Evolutionary conservation across 1,140 invertebrate genomes (phyloP), one percentile per base, ranked within the genome.

Genomic region (Apis dorsata): DNA sequence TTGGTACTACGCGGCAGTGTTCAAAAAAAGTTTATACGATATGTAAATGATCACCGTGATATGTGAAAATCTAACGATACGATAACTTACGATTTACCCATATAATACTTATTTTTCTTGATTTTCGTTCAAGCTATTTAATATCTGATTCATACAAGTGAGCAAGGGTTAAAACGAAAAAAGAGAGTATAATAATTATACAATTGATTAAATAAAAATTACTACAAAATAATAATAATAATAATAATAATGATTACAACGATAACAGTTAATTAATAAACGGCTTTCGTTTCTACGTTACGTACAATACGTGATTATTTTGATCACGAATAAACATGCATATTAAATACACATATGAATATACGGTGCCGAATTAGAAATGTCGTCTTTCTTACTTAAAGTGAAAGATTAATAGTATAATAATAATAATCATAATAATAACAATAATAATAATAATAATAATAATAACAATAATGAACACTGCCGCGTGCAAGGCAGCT

Each of bases 401-500:
- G 53, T 59, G 63, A 21, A 69, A 75, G 63, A 68, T 63, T 76
- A 75, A 2, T 65, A 65, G 34, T 65, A 65, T 65, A 62, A 62
- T 62, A 24, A 24, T 60, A 60, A 63, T 63, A 66, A 73, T 60
- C 68, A 2, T 65, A 65, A 65, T 34, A 19, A 65, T 34, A 62
- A 62, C 24, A 62, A 24, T 62, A 62, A 63, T 63, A 28, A 51
- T 9, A 44, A 34, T 60, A 19, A 34, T 72, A 66, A 73, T 73
- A 44, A 77, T 75, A 19, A 79, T 57, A 72, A 70, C n/a, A 63
- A 76, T 65, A 76, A 76, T 69, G 66, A 81, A 89, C 88, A 88
- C 85, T 88, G 86, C 87, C 90, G 86, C 87, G 89, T 89, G 86
- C 85, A 71, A 90, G 83, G 89, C 90, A 90, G 87, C 79, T 87